Base-by-base conservation (phyloP, 2,888 invertebrate species). In the Arrhopalites spinosus region DNA sequence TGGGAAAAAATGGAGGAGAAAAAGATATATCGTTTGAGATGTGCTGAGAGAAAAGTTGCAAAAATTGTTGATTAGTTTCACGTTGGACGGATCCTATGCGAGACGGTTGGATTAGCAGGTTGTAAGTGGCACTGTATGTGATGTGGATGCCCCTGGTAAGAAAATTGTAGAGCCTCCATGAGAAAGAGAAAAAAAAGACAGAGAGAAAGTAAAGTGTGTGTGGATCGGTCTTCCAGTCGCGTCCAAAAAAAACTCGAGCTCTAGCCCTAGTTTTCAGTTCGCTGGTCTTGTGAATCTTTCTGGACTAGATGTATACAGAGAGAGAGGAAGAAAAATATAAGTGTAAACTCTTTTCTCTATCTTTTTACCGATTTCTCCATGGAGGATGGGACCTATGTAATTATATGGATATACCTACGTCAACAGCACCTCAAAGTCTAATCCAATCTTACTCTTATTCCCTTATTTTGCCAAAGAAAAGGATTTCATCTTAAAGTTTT, bases 401-500 rank as follows among this genome's bases (percentile, higher is more conserved):
- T 3, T 36, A 7, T 36, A 11, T 36, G 36, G 3, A 11, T 36
- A 3, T 63, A 23, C 25, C 15, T 63, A n/a, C 27, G n/a, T n/a
- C 63, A 20, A n/a, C 61, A 64, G 64, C 64, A 64, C 64, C 64
- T 64, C 67, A 43, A 67, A 36, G 45, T 67, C 67, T 67, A 67
- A 53, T 29, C 69, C 23, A 69, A 69, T 69, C 69, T 69, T 53
- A n/a, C 29, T 69, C 59, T 59, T 27, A 53, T 23, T 53, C 59
- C 11, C 25, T 59, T 27, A 7, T 27, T 29, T 13, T 53, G 53
- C 29, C 43, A 56, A 53, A 59, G 53, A 72, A 72, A n/a, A 73
- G 76, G 66, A 73, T 68, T 73, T 29, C 66, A 67, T 72, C 75
- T 72, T 29, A 71, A 71, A 64, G 75, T 63, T 71, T 63, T 71